Conservation (phyloP, 92 coral and sea anemone genomes). For the Pocillopora meandrina region DNA sequence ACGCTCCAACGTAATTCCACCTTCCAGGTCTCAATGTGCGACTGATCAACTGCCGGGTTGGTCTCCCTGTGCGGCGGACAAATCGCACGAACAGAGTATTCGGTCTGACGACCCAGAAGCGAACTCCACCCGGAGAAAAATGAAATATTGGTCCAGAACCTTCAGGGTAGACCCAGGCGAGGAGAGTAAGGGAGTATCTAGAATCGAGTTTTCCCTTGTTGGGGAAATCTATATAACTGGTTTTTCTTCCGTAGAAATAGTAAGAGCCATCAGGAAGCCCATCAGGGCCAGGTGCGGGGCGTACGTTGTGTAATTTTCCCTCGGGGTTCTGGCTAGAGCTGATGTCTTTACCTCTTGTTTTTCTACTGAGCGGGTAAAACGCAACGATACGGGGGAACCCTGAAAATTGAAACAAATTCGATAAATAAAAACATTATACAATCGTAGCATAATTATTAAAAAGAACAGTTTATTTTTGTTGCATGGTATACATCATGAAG, state of each 20-base stretch:
- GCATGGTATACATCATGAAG: too few relatives aligned
- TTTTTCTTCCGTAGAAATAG: constrained; percentile 59
- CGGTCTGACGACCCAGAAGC: constrained; percentile 68
- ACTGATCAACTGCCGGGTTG: constrained; percentile 56
- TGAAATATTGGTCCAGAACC: constrained; percentile 77
- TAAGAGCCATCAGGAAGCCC: constrained; percentile 69
- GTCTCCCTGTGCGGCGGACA: constrained; percentile 66
- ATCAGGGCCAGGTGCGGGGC: constrained; percentile 72
- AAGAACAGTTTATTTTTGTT: too few relatives aligned
- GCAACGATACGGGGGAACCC: constrained; percentile 71
- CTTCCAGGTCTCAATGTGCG: constrained; percentile 42
- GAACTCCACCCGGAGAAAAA: constrained; percentile 68
- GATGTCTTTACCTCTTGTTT: constrained; percentile 63
- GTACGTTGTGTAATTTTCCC: constrained; percentile 45
- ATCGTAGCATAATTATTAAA: too few relatives aligned
- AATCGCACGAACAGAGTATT: constrained; percentile 56
- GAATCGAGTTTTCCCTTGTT: constrained; percentile 77
- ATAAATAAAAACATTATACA: background rate
- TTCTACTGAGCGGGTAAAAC: constrained; percentile 65
- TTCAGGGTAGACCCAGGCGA: constrained; percentile 71
- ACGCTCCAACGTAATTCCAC: constrained; percentile 76
- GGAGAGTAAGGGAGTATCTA: constrained; percentile 60
- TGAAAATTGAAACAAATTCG: background rate
- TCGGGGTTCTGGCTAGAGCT: constrained; percentile 57
- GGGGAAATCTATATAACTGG: constrained; percentile 60